Conservation (phyloP, 1,140 invertebrate species). For the Drosophila hydei region DNA sequence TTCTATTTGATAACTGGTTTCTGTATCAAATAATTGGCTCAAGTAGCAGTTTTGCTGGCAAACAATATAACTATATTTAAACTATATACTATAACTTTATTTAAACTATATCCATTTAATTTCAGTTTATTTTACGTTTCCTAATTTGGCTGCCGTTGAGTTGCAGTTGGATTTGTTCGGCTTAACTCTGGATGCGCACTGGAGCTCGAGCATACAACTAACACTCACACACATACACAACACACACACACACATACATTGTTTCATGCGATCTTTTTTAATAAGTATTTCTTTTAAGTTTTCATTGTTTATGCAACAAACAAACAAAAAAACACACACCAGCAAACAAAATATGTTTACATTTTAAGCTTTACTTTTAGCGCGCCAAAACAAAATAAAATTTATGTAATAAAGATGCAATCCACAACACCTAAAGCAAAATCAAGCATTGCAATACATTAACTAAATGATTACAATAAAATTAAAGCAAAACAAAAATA, state of each 20-base stretch:
- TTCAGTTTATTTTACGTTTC: slow-evolving; percentile 75
- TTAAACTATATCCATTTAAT: neutral
- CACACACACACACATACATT: slow-evolving; percentile 54
- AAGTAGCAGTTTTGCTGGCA: too few relatives aligned
- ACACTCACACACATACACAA: slow-evolving; percentile 56
- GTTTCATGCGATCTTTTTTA: slow-evolving; percentile 77
- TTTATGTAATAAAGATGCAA: slow-evolving; percentile 66
- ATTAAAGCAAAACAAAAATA: slow-evolving; percentile 24
- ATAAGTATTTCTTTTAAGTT: slow-evolving; percentile 80
- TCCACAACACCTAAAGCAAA: slow-evolving; percentile 53
- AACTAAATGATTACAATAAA: slow-evolving; percentile 49
- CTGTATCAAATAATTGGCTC: too few relatives aligned
- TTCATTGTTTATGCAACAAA: slow-evolving; percentile 63
- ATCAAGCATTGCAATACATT: slow-evolving; percentile 52
- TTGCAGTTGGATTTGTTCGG: slow-evolving; percentile 56
- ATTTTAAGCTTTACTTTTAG: slow-evolving; percentile 79
- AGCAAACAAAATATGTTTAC: slow-evolving; percentile 65
- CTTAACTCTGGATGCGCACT: slow-evolving; percentile 9
- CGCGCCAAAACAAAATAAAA: slow-evolving; percentile 75
- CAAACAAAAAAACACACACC: slow-evolving; percentile 43
- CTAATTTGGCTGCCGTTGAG: slow-evolving; percentile 81
- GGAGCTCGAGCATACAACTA: slow-evolving; percentile 39
- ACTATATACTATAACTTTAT: too few relatives aligned
- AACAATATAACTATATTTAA: neutral
- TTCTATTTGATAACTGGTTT: too few relatives aligned